Base-by-base conservation (phyloP, 2,113 vertebrate species). In the Pseudorasbora parva region DNA sequence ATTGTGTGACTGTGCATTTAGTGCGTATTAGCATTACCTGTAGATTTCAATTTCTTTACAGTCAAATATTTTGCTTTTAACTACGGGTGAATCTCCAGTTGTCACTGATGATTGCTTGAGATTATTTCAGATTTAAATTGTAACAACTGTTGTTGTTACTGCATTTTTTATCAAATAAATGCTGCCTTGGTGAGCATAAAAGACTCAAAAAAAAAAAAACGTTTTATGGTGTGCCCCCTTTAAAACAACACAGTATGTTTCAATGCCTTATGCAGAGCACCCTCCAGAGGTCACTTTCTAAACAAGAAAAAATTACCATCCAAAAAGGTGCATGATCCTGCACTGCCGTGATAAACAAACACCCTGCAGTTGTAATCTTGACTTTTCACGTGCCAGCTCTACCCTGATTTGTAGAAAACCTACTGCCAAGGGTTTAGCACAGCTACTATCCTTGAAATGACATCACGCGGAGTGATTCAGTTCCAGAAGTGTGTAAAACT, bases 361-460 rank as follows among this genome's bases (percentile, higher is more conserved):
- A 73, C 43, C 43, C 43, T 47, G 71, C 10, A 2, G 43, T 47
- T 47, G n/a, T 49, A 73, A 73, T 73, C 71, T 8, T 73, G 37
- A 73, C n/a, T 27, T 73, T 49, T n/a, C 43, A 49, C 17, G 71
- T 73, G 71, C 5, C 43, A 49, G 23, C 14, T 73, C 71, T 49
- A 49, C 69, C 69, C 37, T 47, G 41, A 72, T 25, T n/a, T 78
- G 37, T n/a, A 78, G 37, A 47, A 41, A 23, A 78, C 76, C 76
- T 19, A 25, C n/a, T 27, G 8, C 14, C 1, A 2, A 47, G 10
- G 54, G 6, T 78, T 17, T 43, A 25, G 54, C 75, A 78, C 33
- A 60, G 11, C 7, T 59, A 12, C 23, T 25, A 14, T 45, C 37
- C 21, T 25, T 59, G n/a, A 45, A 43, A 62, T 60, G n/a, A 78